Conservation (phyloP, 2,888 invertebrate genomes). For the Latrodectus hesperus region DNA sequence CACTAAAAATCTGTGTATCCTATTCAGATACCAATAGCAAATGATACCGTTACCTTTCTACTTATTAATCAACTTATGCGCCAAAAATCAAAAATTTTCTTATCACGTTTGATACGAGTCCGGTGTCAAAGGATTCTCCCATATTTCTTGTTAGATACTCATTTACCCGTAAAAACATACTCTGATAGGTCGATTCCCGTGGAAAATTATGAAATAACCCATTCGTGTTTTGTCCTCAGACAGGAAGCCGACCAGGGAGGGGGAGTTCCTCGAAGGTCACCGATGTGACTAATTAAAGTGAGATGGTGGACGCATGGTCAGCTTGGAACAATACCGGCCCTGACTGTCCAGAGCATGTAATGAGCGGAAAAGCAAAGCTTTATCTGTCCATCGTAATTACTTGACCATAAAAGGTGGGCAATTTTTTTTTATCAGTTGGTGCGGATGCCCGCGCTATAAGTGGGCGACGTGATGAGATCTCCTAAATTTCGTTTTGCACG, state of each 20-base stretch:
- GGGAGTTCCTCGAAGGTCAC: slow-evolving; percentile 49
- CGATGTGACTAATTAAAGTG: slow-evolving; percentile 67
- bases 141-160: slow-evolving; percentile 23
- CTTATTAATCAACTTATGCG: no score
- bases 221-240: slow-evolving; percentile 56
- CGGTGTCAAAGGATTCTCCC: background rate
- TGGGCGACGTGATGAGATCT: slow-evolving; percentile 45
- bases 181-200: slow-evolving; percentile 48
- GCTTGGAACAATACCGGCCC: slow-evolving; percentile 62
- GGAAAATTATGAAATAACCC: slow-evolving; percentile 56
- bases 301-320: slow-evolving; percentile 64
- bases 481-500: slow-evolving; percentile 45
- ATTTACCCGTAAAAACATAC: slow-evolving; percentile 41
- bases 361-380: slow-evolving; percentile 59
- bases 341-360: slow-evolving; percentile 42
- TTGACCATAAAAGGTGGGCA: slow-evolving; percentile 68
- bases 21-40: no score
- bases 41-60: no score
- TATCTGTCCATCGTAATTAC: slow-evolving; percentile 67
- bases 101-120: slow-evolving; percentile 11
- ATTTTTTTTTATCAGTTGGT: slow-evolving; percentile 13
- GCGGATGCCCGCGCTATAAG: slow-evolving; percentile 48
- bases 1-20: no score
- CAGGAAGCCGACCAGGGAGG: slow-evolving; percentile 32
- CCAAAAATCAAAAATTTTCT: background rate